A percentile compares a stretch with the other conserved stretches of the same genome.
These are phyloP conservation scores for Melanotaenia duboulayi DNA, from an alignment of 2,113 vertebrate species.

Conservation along the genomic window DNA sequence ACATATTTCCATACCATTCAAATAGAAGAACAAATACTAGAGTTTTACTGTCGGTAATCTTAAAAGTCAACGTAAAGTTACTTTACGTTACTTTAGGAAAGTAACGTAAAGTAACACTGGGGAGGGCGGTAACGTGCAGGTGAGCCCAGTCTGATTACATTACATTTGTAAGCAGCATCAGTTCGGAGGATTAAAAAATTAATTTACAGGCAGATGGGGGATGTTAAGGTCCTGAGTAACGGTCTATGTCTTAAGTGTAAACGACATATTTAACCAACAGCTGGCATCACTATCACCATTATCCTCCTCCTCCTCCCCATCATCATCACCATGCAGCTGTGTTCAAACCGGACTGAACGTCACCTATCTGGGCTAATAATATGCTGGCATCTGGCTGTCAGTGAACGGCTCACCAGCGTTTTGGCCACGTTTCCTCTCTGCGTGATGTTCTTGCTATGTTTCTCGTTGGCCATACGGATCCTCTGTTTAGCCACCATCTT, in stretches of 20 bases:
- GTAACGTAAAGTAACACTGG: constrained; percentile 10
- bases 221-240: constrained; percentile 6
- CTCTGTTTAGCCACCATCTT: constrained; percentile 95
- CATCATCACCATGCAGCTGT: constrained; percentile 8
- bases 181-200: neutral
- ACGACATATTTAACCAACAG: neutral
- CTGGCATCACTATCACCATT: neutral
- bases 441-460: constrained; percentile 97
- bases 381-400: constrained; percentile 40
- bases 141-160: neutral
- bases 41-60: too few species aligned
- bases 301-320: neutral
- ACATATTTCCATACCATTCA: too few species aligned
- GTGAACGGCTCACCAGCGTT: constrained; percentile 79
- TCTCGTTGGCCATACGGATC: constrained; percentile 96
- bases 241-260: neutral
- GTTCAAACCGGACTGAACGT: constrained; percentile 43
- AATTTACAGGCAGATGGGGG: neutral
- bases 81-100: too few species aligned
- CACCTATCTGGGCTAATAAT: constrained; percentile 59
- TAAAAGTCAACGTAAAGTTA: too few species aligned
- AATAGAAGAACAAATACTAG: too few species aligned
- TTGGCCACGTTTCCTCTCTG: constrained; percentile 93
- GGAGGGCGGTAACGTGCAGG: constrained; percentile 18
- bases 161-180: neutral